phyloP scores from a whole-genome alignment of 2,797 vertebrate genomes.

The Pygocentrus nattereri region DNA sequence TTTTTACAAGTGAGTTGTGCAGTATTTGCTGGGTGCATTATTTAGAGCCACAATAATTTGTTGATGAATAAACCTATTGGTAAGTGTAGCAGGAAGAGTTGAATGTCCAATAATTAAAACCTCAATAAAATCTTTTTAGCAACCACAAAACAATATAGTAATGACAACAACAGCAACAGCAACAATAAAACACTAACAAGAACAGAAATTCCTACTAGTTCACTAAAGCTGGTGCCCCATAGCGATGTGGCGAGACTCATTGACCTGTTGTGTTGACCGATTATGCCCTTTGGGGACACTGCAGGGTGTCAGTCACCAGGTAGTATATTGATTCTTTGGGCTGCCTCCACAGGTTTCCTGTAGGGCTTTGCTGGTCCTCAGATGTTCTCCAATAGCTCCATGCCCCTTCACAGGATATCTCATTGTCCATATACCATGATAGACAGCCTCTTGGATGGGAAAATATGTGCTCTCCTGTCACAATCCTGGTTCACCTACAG shows the following conservation, averaged over 20 bases:
- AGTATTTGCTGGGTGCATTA: not conserved
- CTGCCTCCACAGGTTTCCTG: conserved; percentile 23
- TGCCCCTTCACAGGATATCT: conserved; percentile 62
- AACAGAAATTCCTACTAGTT: not conserved
- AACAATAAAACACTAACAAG: not conserved
- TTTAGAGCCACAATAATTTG: not conserved
- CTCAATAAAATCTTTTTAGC: not conserved
- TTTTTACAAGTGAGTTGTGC: not conserved
- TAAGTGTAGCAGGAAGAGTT: too few species aligned
- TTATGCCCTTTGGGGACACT: conserved; percentile 12
- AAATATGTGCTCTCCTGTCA: conserved; percentile 53
- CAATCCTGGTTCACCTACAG: conserved; percentile 54
- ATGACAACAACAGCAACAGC: not conserved
- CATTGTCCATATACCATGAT: conserved; percentile 60
- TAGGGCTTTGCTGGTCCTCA: conserved; percentile 61
- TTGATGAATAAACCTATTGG: not conserved
- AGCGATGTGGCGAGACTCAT: conserved; percentile 71
- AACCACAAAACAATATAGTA: not conserved
- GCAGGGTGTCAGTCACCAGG: conserved; percentile 52
- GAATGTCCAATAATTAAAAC: not conserved
- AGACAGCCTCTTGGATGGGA: conserved; percentile 65
- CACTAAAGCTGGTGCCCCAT: conserved; percentile 53
- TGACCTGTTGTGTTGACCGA: conserved; percentile 64
- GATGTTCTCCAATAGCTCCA: conserved; percentile 60
- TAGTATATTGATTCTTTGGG: conserved; percentile 73